Evolutionary conservation across 2,113 vertebrate genomes (phyloP).

Genomic region (Muscicapa adusta): DNA sequence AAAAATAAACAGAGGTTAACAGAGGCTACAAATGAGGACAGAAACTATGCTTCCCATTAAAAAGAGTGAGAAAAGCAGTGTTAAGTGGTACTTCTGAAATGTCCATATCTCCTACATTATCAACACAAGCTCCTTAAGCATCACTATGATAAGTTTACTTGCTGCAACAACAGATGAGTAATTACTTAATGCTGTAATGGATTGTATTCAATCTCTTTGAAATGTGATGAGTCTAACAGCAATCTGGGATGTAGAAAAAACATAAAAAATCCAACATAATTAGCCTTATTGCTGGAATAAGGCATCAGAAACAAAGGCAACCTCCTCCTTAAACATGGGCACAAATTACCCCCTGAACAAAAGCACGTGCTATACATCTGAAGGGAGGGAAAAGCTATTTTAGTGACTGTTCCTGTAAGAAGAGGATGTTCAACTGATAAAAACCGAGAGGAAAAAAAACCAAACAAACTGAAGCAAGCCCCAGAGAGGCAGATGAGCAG

Average conservation of each 20-base stretch:
- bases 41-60: background rate
- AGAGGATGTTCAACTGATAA: background rate
- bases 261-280: background rate
- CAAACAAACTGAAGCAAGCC: background rate
- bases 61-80: background rate
- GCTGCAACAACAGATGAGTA: background rate
- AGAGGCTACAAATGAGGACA: background rate
- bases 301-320: background rate
- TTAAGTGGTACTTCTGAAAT: background rate
- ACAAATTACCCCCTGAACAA: background rate
- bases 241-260: background rate
- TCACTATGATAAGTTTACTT: background rate
- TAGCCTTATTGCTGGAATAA: background rate
- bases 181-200: conserved; percentile 19
- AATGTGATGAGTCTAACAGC: background rate
- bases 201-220: background rate
- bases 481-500: background rate
- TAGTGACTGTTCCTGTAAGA: background rate
- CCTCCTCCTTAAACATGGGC: background rate
- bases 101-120: background rate
- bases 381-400: background rate
- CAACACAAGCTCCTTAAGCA: background rate
- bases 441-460: background rate
- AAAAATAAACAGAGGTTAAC: background rate
- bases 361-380: background rate